Percentiles rank a stretch among this genome's conserved stretches.
phyloP scores from a whole-genome alignment of 2,888 invertebrate species.

The Coremacera marginata region DNA sequence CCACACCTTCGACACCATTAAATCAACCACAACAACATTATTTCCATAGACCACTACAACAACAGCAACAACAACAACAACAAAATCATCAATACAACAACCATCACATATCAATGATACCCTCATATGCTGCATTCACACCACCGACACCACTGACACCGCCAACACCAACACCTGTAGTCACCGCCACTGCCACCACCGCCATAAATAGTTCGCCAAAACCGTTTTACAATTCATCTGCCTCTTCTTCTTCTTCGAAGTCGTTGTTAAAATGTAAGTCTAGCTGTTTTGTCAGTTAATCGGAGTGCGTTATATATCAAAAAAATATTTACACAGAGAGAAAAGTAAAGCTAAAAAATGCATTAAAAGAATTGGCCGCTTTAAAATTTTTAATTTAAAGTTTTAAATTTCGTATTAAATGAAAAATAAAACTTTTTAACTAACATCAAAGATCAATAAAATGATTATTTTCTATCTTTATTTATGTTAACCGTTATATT shows the following conservation, averaged over 20 bases:
- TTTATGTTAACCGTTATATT: not conserved
- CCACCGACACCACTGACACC: conserved; percentile 44
- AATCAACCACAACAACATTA: conserved; percentile 45
- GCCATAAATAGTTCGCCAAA: conserved; percentile 54
- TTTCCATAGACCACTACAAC: conserved; percentile 35
- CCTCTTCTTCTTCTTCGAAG: conserved; percentile 59
- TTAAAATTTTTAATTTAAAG: no score
- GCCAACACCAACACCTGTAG: conserved; percentile 41
- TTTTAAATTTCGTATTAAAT: no score
- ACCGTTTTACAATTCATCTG: conserved; percentile 56
- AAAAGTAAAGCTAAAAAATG: not conserved
- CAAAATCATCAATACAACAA: not conserved
- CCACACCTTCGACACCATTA: conserved; percentile 44
- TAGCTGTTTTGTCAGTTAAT: conserved; percentile 49
- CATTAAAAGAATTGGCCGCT: no score
- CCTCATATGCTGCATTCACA: conserved; percentile 43
- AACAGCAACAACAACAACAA: conserved; percentile 31
- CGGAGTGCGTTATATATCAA: not conserved
- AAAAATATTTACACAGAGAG: conserved; percentile 2
- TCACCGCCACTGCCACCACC: conserved; percentile 41
- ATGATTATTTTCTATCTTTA: not conserved
- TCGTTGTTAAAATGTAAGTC: conserved; percentile 67
- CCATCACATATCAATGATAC: conserved; percentile 49
- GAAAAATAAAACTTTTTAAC: no score
- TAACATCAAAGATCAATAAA: no score